These are phyloP conservation scores for Ia io DNA, from an alignment of 2,113 vertebrate species.

Conservation along the genomic window DNA sequence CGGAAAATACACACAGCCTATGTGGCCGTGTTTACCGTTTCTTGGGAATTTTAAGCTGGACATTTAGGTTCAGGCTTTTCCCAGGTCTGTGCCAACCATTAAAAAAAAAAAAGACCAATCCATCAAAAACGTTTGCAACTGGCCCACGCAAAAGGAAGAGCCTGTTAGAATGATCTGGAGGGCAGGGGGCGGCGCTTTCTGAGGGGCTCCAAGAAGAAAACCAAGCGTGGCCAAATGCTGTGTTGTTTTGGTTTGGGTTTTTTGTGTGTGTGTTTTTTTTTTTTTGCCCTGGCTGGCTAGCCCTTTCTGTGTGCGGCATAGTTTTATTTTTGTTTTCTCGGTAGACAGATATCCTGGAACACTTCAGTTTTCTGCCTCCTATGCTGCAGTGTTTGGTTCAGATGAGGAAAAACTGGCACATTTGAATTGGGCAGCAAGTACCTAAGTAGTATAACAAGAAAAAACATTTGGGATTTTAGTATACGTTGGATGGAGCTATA, in stretches of 20 bases:
- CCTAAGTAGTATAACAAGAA: conserved; percentile 69
- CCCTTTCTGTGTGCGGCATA: conserved; percentile 37
- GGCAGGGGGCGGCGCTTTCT: not conserved
- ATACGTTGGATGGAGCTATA: conserved; percentile 58
- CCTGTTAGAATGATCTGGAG: conserved; percentile 33
- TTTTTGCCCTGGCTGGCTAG: conserved; percentile 38
- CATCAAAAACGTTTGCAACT: conserved; percentile 30
- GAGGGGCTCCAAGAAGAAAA: conserved; percentile 12
- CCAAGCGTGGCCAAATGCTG: conserved; percentile 20
- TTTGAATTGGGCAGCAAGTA: conserved; percentile 69
- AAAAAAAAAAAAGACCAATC: not conserved
- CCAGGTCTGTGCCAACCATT: not conserved
- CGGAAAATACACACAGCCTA: conserved; percentile 1
- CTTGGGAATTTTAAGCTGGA: conserved; percentile 38
- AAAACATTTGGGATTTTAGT: conserved; percentile 70
- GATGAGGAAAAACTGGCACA: conserved; percentile 73
- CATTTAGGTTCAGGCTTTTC: conserved; percentile 28
- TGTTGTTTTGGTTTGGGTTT: not conserved
- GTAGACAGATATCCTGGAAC: conserved; percentile 76
- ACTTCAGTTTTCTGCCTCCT: conserved; percentile 75
- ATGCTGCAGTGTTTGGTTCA: conserved; percentile 73
- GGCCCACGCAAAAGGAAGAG: not conserved
- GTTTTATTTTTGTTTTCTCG: conserved; percentile 79
- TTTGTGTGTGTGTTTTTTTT: not conserved
- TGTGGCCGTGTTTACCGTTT: conserved; percentile 2